Base-by-base conservation (phyloP, 1,140 invertebrate species). In the Apis florea region DNA sequence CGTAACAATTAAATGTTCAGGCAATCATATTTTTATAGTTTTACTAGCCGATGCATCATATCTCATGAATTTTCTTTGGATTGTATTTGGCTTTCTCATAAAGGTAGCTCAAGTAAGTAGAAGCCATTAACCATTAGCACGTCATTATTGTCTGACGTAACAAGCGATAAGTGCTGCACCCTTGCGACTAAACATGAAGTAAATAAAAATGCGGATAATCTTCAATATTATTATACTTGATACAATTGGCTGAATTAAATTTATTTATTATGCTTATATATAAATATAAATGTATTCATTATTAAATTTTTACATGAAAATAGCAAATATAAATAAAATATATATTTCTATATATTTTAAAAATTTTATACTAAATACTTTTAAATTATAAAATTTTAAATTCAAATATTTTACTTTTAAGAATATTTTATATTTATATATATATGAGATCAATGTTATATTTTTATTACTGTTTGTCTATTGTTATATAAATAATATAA, bases 81-180 rank as follows among this genome's bases (percentile, higher is more conserved):
- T 92, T 90, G 88, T 83, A 89, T 89, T 90, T 89, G 84, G 83
- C 90, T 92, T 89, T 90, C 84, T 90, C 91, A 90, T 91, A 85
- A 89, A 88, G 87, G 66, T 89, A 89, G 82, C 85, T 82, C 72
- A 87, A 88, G 83, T 88, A 89, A 89, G 79, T 88, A 80, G 88
- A 90, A 89, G 90, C 91, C 90, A 92, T 92, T 92, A 85, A 90
- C 91, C 91, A 90, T 90, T 91, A 85, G 84, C 84, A 88, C 84
- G 83, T 90, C 90, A 83, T 91, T 85, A 85, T 85, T 74, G 59
- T 80, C 78, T 90, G 91, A 90, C 86, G 90, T 89, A 90, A 91
- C 71, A 70, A 58, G 49, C 21, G 70, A 51, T 83, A 64, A 54
- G 88, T 90, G 90, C 83, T 89, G 90, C 86, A 79, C 72, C 54